phyloP scores from a whole-genome alignment of 2,888 invertebrate species.

The Eudasyphora cyanicolor region DNA sequence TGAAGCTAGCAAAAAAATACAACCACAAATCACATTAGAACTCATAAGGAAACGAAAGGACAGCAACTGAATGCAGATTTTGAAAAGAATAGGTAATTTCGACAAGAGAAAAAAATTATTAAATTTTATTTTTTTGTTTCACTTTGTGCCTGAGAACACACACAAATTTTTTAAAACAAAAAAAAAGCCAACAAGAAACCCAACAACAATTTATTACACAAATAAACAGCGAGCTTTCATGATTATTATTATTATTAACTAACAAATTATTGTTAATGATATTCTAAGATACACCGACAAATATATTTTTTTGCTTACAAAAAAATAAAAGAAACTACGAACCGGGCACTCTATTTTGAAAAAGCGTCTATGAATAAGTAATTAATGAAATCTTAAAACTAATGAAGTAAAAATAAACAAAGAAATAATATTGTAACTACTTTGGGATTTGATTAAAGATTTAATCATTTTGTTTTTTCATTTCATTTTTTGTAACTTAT shows the following conservation, averaged over 20 bases:
- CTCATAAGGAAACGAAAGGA: conserved; percentile 1
- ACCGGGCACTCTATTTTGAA: not conserved
- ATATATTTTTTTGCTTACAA: conserved; percentile 23
- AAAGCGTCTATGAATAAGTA: conserved; percentile 25
- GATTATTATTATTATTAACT: conserved; percentile 27
- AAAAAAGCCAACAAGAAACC: conserved; percentile 45
- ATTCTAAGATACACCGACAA: conserved; percentile 52
- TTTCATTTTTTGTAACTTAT: not conserved
- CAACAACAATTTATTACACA: conserved; percentile 27
- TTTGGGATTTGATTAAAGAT: not conserved
- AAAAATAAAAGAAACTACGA: not conserved
- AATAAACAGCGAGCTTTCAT: conserved; percentile 63
- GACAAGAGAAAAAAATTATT: conserved; percentile 19
- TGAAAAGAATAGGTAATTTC: too few relatives aligned
- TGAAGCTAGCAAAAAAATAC: not conserved
- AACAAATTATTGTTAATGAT: not conserved
- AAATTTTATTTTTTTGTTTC: conserved; percentile 68
- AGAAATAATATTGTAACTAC: not conserved
- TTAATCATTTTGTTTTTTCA: too few relatives aligned
- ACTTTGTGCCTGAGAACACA: conserved; percentile 77
- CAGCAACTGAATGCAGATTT: too few relatives aligned
- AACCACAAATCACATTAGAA: not conserved
- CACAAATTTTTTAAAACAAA: conserved; percentile 58
- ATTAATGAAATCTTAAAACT: not conserved
- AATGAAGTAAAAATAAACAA: not conserved